Base-by-base conservation (phyloP, 2,888 invertebrate species). In the Agrotis exclamationis region DNA sequence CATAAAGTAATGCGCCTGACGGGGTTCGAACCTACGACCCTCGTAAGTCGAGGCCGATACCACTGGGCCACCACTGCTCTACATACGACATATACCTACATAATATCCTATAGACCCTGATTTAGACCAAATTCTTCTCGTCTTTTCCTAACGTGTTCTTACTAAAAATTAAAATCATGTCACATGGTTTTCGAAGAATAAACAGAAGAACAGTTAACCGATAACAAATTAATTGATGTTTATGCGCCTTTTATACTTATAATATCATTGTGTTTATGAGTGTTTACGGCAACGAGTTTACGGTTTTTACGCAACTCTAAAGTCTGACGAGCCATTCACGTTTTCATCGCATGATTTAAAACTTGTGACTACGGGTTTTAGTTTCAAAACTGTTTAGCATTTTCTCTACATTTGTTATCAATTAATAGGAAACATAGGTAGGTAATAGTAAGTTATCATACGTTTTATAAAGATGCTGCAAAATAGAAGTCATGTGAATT, bases 281-380 rank as follows among this genome's bases (percentile, higher is more conserved):
- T n/a, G n/a, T n/a, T n/a, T n/a, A n/a, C n/a, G n/a, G n/a, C n/a
- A n/a, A n/a, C n/a, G n/a, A 63, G 63, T 72, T 74, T 70, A 58
- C 13, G 13, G 20, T 18, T 75, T 68, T 56, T 60, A 70, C 24
- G 28, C 24, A 68, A 51, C 18, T 51, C n/a, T 45, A 14, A 20
- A 50, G 18, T 45, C 48, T 47, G 24, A 20, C 77, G 44, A 14
- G n/a, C 22, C 33, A 13, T 18, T 50, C 57, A 58, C 39, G 16
- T 68, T 33, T 16, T 57, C 20, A 18, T 39, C 50, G 54, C 70
- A 50, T 70, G 74, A 76, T 59, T 33, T n/a, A n/a, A n/a, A 53
- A 6, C 44, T 60, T 54, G 28, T 53, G 16, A 67, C 24, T 16
- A 1, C 2, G 14, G 24, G 24, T 47, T 45, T n/a, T 13, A 45